Evolutionary conservation across 2,888 invertebrate genomes (phyloP), one percentile per base, ranked within the genome.

Genomic region (Myathropa florea): DNA sequence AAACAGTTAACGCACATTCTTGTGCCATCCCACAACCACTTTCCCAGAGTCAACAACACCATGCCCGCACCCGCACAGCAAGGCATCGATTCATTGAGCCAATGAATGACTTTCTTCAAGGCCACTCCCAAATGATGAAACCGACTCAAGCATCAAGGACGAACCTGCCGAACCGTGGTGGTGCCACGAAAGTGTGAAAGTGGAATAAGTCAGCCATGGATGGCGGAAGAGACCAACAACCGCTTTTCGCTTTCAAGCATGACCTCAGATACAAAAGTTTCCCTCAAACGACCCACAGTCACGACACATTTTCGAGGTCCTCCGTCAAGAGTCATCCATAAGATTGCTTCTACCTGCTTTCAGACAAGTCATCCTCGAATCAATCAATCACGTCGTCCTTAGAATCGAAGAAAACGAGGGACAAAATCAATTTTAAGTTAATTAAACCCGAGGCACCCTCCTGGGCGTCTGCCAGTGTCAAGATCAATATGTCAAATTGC

Each of bases 351-450:
- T 7, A 46, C 46, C 46, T 46, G 46, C 46, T 6, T n/a, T 46
- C 46, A 18, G 18, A 18, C 46, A 46, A 46, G 46, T 46, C 46
- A 46, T 46, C 46, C 46, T 6, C 46, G 18, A 18, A 46, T 46
- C 46, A 18, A 46, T 46, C 46, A 46, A 46, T 46, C 46, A 57
- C 57, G 23, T 57, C 57, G 23, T 53, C n/a, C 21, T 21, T 53
- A n/a, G 9, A 4, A 53, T 14, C 4, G 24, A 7, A 24, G 24
- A 12, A 24, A 24, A 57, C 57, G 12, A 57, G 57, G 57, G 24
- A 57, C 23, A 57, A 12, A 14, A 24, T 57, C 57, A 57, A 57
- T 63, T 53, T 60, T 60, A 76, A 67, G 24, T 61, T 76, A 39
- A 76, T 76, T 76, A 67, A 60, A 68, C 30, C 53, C 60, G 24